These are phyloP conservation scores for Dromiciops gliroides DNA, from an alignment of 2,113 vertebrate genomes.

Conservation along the genomic window DNA sequence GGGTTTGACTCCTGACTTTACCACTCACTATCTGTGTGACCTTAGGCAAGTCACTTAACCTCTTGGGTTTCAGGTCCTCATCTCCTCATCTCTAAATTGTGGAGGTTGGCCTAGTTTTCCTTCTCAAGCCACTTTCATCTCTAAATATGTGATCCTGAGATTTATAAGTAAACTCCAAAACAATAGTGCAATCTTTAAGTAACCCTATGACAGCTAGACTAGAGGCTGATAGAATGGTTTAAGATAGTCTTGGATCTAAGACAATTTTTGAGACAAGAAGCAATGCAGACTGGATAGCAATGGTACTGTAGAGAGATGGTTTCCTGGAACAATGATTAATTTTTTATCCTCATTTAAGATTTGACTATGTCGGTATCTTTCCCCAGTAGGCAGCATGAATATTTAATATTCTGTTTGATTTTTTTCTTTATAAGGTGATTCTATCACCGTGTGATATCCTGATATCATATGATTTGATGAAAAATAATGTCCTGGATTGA, in stretches of 20 bases:
- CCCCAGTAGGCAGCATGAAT: neutral
- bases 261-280: neutral
- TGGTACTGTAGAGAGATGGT: neutral
- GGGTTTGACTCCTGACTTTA: neutral
- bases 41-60: neutral
- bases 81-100: neutral
- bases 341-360: conserved; percentile 48
- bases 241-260: neutral
- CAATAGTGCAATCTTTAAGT: neutral
- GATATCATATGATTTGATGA: neutral
- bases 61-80: neutral
- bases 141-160: neutral
- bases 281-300: neutral
- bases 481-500: conserved; percentile 10
- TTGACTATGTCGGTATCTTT: conserved; percentile 27
- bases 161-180: neutral
- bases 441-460: neutral
- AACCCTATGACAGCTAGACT: neutral
- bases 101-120: neutral
- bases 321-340: conserved; percentile 60
- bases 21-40: neutral
- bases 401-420: conserved; percentile 11
- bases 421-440: conserved; percentile 35
- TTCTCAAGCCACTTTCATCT: neutral
- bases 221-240: neutral